Evolutionary conservation across 2,797 vertebrate species (phyloP), one percentile per base, ranked within the genome.

Genomic region (Sebastes kiyomatsui): DNA sequence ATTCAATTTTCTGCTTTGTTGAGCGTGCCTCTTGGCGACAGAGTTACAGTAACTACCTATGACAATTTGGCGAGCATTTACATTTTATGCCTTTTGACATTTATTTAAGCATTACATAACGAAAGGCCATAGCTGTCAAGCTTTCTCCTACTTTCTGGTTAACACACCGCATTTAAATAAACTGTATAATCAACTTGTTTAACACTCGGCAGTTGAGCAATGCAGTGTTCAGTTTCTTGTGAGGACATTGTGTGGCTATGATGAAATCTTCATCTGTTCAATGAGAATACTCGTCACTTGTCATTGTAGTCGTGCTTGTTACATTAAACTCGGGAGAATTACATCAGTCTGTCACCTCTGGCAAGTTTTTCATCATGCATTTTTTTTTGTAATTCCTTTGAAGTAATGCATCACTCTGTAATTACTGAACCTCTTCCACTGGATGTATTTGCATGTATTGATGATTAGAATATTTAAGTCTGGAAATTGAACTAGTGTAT

Each of bases 1-100:
- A 66, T 85, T 84, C 66, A n/a, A 81, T 91, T 80, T 89, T 91
- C 88, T 79, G 82, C 88, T 85, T 77, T 80, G 81, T 66, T 85
- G 83, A 91, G 62, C 80, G 42, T 77, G 83, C 73, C 86, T 81
- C 52, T 22, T 71, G 82, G 77, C 82, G 61, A 68, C 72, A 35
- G n/a, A 6, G 72, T 85, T 82, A 87, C 81, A 85, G 76, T 85
- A 81, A 88, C 83, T 56, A 64, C 83, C 77, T 67, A 60, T 71
- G 81, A 90, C 87, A 88, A 78, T 86, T 77, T 79, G 72, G 64
- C 71, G 64, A 70, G 68, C 87, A 74, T 87, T 82, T 86, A 46
- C 32, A 72, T 76, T 77, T 70, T 11, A 77, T 83, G 75, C 35
- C 56, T 80, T 87, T 73, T 72, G 83, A 87, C 86, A 85, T 82